Evolutionary conservation across 2,797 vertebrate genomes (phyloP).

Genomic region (Cossypha heuglini): DNA sequence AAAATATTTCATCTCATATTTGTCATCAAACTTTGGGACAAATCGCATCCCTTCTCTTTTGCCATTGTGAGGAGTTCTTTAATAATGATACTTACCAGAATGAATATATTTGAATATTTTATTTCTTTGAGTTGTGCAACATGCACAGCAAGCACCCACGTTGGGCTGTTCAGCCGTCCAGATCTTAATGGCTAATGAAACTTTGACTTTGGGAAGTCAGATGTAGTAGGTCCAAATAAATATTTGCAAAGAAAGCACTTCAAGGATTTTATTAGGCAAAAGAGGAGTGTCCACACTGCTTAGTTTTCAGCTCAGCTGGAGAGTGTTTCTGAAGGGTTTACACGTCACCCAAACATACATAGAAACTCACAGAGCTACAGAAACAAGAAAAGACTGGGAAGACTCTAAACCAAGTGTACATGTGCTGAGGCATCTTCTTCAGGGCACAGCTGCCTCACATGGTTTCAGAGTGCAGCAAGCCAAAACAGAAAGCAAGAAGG

Average conservation of each 20-base stretch:
- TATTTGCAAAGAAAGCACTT: neutral
- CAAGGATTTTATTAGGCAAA: neutral
- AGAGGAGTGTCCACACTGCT: fast-evolving
- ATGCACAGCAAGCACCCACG: fast-evolving
- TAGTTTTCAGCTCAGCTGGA: neutral
- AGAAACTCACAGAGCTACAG: neutral
- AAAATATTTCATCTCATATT: conserved; percentile 23
- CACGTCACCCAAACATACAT: neutral
- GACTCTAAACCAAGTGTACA: neutral
- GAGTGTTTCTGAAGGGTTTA: neutral
- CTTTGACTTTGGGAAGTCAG: neutral
- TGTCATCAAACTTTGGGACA: neutral
- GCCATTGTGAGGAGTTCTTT: neutral
- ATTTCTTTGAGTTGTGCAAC: neutral
- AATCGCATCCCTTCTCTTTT: neutral
- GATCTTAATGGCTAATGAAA: neutral
- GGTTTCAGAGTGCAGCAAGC: neutral
- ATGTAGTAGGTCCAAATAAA: neutral
- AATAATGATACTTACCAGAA: neutral
- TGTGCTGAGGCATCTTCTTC: neutral
- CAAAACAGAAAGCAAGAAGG: neutral
- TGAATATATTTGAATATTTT: neutral
- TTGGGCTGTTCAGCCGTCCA: neutral
- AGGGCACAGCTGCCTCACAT: no score
- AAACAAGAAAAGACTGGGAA: neutral